Evolutionary conservation across 2,888 invertebrate species (phyloP), one percentile per base, ranked within the genome.

Genomic region (Amblyteles armatorius): DNA sequence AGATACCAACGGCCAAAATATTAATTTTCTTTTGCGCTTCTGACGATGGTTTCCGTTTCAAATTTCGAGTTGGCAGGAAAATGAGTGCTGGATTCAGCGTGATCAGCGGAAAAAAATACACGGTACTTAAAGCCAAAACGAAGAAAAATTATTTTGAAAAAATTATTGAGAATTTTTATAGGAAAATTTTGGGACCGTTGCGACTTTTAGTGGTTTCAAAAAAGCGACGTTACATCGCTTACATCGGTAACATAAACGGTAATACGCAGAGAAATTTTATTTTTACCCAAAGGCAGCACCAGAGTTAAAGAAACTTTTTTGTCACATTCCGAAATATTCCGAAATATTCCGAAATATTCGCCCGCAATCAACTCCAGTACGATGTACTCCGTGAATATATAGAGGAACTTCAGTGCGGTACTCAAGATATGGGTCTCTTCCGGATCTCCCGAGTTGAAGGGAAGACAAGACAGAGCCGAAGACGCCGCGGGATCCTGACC

Each of bases 381-480:
- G 57, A 26, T 57, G 22, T 57, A 9, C 22, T 57, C 13, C 11
- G 26, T 57, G 57, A 57, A 57, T 57, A 57, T 57, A 26, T 57
- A 57, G 22, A 57, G 26, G 11, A 26, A 1, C 11, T 22, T 57
- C 22, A 57, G 57, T 57, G 26, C 57, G 57, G 5, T 57, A 57
- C 22, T 57, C 13, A 11, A 11, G 29, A 63, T n/a, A 36, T 16
- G 29, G 29, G 57, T 63, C 29, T 63, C 63, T 16, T n/a, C 63
- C 4, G 40, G 11, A n/a, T 57, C 22, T 57, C 16, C 5, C 57
- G 40, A n/a, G 26, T 55, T 44, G 55, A 19, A 68, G 13, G 11
- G 3, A 68, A 11, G 68, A 57, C n/a, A 19, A 63, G 63, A 36
- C 52, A 68, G 44, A 22, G 16, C 55, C 33, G 33, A 22, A 68